Percentiles rank a stretch among this genome's conserved stretches.
Conservation (phyloP, 2,888 invertebrate genomes). For the Argyresthia goedartella region DNA sequence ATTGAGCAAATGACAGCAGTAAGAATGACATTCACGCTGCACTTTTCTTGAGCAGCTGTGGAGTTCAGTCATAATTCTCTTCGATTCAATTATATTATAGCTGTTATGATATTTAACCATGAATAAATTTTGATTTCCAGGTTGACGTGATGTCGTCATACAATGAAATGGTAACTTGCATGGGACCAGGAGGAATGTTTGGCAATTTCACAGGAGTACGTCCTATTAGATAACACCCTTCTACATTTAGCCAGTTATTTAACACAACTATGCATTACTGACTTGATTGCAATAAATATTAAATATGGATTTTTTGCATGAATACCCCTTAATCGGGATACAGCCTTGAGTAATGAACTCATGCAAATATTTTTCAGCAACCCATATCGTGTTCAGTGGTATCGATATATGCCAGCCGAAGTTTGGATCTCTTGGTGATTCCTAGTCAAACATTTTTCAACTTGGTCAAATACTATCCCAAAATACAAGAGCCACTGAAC, state of each 20-base stretch:
- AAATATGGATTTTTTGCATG: too few species aligned
- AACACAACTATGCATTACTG: too few species aligned
- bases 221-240: not conserved
- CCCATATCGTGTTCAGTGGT: slow-evolving; percentile 48
- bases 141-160: slow-evolving; percentile 58
- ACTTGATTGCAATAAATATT: too few species aligned
- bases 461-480: slow-evolving; percentile 54
- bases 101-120: too few species aligned
- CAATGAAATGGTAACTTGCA: slow-evolving; percentile 63
- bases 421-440: slow-evolving; percentile 48
- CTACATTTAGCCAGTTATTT: too few species aligned
- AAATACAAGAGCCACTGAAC: slow-evolving; percentile 48
- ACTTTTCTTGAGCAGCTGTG: too few species aligned
- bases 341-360: too few species aligned
- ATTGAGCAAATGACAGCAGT: too few species aligned
- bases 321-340: too few species aligned
- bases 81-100: too few species aligned
- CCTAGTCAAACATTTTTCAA: slow-evolving; percentile 55
- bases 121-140: slow-evolving; percentile 21
- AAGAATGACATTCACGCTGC: too few species aligned
- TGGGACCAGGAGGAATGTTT: slow-evolving; percentile 68
- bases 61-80: too few species aligned
- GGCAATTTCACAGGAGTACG: slow-evolving; percentile 59
- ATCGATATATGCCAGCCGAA: slow-evolving; percentile 55
- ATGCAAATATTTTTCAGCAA: slow-evolving; percentile 31